A percentile compares a stretch with the other conserved stretches of the same genome.
These are phyloP conservation scores for Cecropterus lyciades DNA, from an alignment of 1,140 invertebrate genomes.

Conservation along the genomic window DNA sequence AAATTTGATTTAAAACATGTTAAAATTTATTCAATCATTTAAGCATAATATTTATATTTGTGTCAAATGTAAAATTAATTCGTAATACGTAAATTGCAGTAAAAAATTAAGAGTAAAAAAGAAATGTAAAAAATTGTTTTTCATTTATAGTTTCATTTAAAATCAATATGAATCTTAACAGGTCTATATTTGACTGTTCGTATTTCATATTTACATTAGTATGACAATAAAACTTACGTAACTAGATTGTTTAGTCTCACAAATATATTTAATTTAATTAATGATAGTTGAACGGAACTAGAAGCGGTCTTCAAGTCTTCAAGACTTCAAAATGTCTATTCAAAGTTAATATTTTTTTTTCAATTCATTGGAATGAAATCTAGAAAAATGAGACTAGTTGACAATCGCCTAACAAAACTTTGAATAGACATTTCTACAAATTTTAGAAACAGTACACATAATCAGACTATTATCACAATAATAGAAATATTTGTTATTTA, in stretches of 20 bases:
- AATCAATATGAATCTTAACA: conserved; percentile 12
- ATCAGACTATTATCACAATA: conserved; percentile 22
- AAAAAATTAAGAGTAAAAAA: background rate
- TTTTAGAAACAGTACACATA: background rate
- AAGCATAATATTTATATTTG: no score
- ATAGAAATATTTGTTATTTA: conserved; percentile 15
- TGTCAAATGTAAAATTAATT: no score
- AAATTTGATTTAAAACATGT: no score
- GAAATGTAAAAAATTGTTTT: background rate
- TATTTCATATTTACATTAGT: conserved; percentile 48
- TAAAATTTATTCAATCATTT: no score
- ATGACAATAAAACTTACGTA: conserved; percentile 51
- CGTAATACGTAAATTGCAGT: no score
- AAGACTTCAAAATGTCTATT: conserved; percentile 18
- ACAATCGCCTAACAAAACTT: background rate
- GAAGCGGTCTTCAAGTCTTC: conserved; percentile 12
- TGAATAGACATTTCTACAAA: conserved; percentile 15
- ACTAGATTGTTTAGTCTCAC: conserved; percentile 50
- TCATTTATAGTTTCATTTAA: conserved; percentile 7
- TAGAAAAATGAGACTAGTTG: no score
- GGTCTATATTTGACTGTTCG: conserved; percentile 1
- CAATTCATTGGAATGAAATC: no score
- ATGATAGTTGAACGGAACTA: conserved; percentile 23
- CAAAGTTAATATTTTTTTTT: background rate
- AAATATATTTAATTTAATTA: conserved; percentile 38